These are phyloP conservation scores for Crocallis elinguaria DNA, from an alignment of 2,888 invertebrate genomes.

Conservation along the genomic window DNA sequence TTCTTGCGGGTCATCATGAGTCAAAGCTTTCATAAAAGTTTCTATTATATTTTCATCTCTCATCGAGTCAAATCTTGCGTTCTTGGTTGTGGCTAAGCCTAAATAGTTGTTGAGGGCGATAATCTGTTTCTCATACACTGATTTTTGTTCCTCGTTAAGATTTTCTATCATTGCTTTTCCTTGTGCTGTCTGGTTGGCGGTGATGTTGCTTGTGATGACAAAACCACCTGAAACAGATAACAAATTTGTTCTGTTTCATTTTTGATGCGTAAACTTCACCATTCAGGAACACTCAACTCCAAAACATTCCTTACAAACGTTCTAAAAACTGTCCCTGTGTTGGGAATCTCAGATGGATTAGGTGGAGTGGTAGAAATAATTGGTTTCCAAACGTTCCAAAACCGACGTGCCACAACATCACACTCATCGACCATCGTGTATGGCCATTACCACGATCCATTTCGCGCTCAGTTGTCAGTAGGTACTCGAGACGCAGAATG, in stretches of 20 bases:
- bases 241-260: background rate
- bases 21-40: slow-evolving; percentile 86
- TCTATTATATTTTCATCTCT: slow-evolving; percentile 84
- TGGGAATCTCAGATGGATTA: no score
- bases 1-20: slow-evolving; percentile 83
- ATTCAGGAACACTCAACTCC: no score
- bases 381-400: no score
- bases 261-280: no score
- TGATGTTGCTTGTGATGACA: slow-evolving; percentile 87
- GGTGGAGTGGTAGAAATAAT: no score
- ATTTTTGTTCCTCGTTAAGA: slow-evolving; percentile 86
- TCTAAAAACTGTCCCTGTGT: no score
- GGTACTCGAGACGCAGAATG: no score
- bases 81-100: slow-evolving; percentile 62
- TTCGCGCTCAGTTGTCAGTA: no score
- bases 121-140: slow-evolving; percentile 88
- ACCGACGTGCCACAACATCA: no score
- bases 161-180: slow-evolving; percentile 87
- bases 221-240: slow-evolving; percentile 86
- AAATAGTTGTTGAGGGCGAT: slow-evolving; percentile 86
- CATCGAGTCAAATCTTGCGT: slow-evolving; percentile 72
- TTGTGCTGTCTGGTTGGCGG: slow-evolving; percentile 85
- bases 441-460: no score
- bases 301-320: no score
- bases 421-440: no score